These are phyloP conservation scores for Sisyra terminalis DNA, from an alignment of 2,888 invertebrate genomes.

Conservation along the genomic window DNA sequence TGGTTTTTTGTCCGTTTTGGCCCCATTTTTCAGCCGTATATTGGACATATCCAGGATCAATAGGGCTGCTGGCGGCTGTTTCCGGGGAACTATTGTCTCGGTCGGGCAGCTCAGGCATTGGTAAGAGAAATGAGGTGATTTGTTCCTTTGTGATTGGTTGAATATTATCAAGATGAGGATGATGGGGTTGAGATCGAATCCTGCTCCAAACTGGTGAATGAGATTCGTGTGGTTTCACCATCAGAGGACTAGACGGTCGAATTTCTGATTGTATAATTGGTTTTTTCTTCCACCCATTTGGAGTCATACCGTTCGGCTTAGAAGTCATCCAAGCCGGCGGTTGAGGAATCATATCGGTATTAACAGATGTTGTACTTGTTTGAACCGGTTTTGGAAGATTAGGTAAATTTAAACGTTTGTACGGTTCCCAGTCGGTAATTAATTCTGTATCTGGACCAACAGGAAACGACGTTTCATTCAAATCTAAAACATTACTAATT, in stretches of 20 bases:
- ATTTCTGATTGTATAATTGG: too few relatives aligned
- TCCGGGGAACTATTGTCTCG: slow-evolving; percentile 23
- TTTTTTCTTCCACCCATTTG: too few relatives aligned
- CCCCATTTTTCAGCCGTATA: slow-evolving; percentile 56
- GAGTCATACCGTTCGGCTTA: background rate
- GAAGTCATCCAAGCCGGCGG: slow-evolving; percentile 4
- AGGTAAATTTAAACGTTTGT: background rate
- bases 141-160: slow-evolving; percentile 3
- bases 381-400: slow-evolving; percentile 2
- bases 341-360: background rate
- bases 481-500: background rate
- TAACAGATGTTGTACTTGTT: background rate
- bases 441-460: background rate
- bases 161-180: slow-evolving; percentile 2
- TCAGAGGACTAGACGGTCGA: background rate
- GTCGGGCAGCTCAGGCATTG: slow-evolving; percentile 31
- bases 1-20: slow-evolving; percentile 23
- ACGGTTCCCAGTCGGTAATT: slow-evolving; percentile 6
- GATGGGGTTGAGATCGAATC: background rate
- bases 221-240: background rate
- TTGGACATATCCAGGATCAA: slow-evolving; percentile 56
- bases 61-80: slow-evolving; percentile 44
- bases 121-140: slow-evolving; percentile 21
- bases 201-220: slow-evolving; percentile 6
- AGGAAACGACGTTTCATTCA: background rate